Evolutionary conservation across 2,888 invertebrate species (phyloP).

Genomic region (Blomia tropicalis): DNA sequence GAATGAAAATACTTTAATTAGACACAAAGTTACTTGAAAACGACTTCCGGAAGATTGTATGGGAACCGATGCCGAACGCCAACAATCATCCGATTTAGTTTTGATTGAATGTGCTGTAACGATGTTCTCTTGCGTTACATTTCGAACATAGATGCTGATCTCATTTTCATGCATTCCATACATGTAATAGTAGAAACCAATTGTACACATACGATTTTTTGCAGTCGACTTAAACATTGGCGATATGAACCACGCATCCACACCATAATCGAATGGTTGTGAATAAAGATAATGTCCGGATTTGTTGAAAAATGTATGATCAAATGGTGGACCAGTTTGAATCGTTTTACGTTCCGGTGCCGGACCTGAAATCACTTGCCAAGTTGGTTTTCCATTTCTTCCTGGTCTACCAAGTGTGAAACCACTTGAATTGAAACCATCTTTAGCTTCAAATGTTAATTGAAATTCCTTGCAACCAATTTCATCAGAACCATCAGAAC

Average conservation of each 20-base stretch:
- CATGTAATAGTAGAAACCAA: constrained; percentile 29
- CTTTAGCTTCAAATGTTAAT: background rate
- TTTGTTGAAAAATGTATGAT: constrained; percentile 25
- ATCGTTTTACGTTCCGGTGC: background rate
- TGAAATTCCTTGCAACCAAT: background rate
- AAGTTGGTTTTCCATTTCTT: constrained; percentile 1
- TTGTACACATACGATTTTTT: constrained; percentile 16
- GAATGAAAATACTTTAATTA: background rate
- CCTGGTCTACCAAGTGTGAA: background rate
- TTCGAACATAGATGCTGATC: background rate
- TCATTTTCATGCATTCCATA: constrained; percentile 22
- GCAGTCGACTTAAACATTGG: constrained; percentile 15
- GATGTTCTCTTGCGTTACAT: background rate
- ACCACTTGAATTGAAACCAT: background rate
- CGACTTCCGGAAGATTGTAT: background rate
- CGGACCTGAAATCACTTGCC: constrained; percentile 23
- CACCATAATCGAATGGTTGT: background rate
- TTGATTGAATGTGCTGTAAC: background rate
- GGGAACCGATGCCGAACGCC: background rate
- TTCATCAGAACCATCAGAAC: background rate
- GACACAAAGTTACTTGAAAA: background rate
- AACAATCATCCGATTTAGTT: background rate
- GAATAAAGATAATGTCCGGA: constrained; percentile 25
- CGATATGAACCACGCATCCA: constrained; percentile 26
- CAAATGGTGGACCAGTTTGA: constrained; percentile 26